Base-by-base conservation (phyloP, 2,888 invertebrate species). In the Diarsia mendica region DNA sequence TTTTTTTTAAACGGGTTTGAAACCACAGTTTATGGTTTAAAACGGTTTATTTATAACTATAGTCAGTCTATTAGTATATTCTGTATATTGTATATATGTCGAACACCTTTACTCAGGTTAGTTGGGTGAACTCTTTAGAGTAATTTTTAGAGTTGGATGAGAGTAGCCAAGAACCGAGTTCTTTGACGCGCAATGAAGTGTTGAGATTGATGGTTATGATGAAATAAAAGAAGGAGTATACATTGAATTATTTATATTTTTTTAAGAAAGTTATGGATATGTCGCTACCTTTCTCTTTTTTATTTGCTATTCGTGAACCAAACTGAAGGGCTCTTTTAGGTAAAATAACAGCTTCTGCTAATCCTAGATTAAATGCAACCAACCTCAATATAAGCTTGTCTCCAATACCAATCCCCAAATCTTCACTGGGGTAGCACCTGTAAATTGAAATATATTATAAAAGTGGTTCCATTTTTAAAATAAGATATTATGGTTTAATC, bases 271-370 rank as follows among this genome's bases (percentile, higher is more conserved):
- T 93, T 89, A 90, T 92, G 10, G 99, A 99, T 76, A 97, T 89
- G 91, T 98, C 98, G 89, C 97, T 97, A 6, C 98, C 99, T 92
- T 98, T 99, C 95, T 99, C 98, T 92, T 98, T 98, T 67, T 97
- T 97, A 92, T 99, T 98, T 9, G 99, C 99, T 90, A 99, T 99
- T 90, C 99, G 97, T 0, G 99, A 99, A 18, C 99, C 99, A 96
- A 99, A 99, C 93, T 99, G 99, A 87, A 99, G 97, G 0, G 99
- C 99, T 91, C 99, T 96, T 94, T 99, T 99, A 63, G 98, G 98
- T 67, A 98, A 97, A 63, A 93, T 93, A 8, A 98, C 97, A 9
- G 97, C 97, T 71, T 96, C 94, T 80, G 91, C 92, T 55, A 98
- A 95, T 1, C 98, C 98, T 55, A 98, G 92, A 79, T 97, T 94